Evolutionary conservation across 2,888 invertebrate species (phyloP).

Genomic region (Cremastinae sp.): DNA sequence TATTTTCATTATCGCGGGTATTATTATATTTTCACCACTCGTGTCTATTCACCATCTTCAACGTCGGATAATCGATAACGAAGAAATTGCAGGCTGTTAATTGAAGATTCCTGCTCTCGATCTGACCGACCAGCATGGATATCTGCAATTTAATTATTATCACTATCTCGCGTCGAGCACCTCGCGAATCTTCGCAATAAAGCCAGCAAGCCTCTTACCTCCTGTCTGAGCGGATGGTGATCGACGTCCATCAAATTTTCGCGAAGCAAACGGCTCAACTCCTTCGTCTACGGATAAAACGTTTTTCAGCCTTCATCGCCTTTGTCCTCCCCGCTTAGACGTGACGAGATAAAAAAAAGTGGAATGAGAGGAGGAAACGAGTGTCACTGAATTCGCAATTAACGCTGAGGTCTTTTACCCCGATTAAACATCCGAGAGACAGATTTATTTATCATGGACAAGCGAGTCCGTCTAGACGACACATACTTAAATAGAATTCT

Average conservation of each 20-base stretch:
- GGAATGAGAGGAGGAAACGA: too few relatives aligned
- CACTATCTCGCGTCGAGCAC: constrained; percentile 4
- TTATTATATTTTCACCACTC: constrained; percentile 20
- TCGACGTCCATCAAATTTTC: constrained; percentile 60
- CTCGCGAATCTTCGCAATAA: not conserved
- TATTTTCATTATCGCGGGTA: constrained; percentile 5
- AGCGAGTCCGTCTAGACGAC: too few relatives aligned
- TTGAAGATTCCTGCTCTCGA: constrained; percentile 57
- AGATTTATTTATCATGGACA: too few relatives aligned
- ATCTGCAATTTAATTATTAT: constrained; percentile 47
- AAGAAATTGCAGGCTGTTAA: constrained; percentile 63
- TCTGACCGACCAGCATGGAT: constrained; percentile 54
- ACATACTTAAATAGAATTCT: too few relatives aligned
- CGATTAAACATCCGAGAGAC: too few relatives aligned
- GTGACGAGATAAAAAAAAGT: not conserved
- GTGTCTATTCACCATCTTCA: constrained; percentile 59
- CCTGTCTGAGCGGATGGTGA: constrained; percentile 63
- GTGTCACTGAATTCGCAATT: too few relatives aligned
- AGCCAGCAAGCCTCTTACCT: constrained; percentile 54
- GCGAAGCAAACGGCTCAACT: constrained; percentile 51
- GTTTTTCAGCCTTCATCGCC: too few relatives aligned
- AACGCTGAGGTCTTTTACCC: too few relatives aligned
- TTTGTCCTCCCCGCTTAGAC: too few relatives aligned
- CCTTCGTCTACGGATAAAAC: constrained; percentile 54
- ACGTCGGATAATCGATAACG: constrained; percentile 61